These are phyloP conservation scores for Scleropages formosus DNA, from an alignment of 2,797 vertebrate genomes.

Conservation along the genomic window DNA sequence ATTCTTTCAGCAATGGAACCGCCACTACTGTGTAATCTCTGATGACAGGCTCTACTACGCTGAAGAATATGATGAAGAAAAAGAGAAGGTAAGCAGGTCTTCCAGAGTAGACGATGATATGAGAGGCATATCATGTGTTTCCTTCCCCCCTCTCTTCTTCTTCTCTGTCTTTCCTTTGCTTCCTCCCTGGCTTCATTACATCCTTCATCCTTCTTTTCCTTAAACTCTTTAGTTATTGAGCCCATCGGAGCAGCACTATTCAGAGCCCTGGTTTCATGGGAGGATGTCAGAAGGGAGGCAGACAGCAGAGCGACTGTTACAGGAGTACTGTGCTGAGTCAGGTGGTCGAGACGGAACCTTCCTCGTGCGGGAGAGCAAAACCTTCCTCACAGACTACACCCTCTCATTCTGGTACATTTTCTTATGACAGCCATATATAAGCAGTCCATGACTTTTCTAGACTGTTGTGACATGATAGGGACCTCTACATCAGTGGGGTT, in stretches of 20 bases:
- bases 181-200: background rate
- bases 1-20: slow-evolving; percentile 81
- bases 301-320: slow-evolving; percentile 82
- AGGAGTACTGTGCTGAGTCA: slow-evolving; percentile 83
- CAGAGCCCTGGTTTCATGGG: slow-evolving; percentile 90
- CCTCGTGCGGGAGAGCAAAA: slow-evolving; percentile 86
- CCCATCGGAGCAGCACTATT: slow-evolving; percentile 72
- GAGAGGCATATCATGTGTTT: background rate
- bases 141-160: background rate
- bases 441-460: background rate
- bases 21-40: slow-evolving; percentile 88
- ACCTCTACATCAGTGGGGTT: background rate
- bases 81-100: slow-evolving; percentile 67
- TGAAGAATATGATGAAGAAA: slow-evolving; percentile 82
- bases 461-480: background rate
- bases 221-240: slow-evolving; percentile 49
- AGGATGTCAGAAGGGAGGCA: slow-evolving; percentile 77
- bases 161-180: background rate
- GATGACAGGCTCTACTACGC: slow-evolving; percentile 88
- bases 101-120: too few species aligned
- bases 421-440: too few species aligned
- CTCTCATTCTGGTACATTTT: slow-evolving; percentile 88
- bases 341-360: slow-evolving; percentile 87
- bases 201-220: slow-evolving; percentile 32
- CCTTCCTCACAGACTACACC: slow-evolving; percentile 76